These are phyloP conservation scores for Cynodonichthys magdalenae DNA, from an alignment of 2,797 vertebrate species.

Conservation along the genomic window DNA sequence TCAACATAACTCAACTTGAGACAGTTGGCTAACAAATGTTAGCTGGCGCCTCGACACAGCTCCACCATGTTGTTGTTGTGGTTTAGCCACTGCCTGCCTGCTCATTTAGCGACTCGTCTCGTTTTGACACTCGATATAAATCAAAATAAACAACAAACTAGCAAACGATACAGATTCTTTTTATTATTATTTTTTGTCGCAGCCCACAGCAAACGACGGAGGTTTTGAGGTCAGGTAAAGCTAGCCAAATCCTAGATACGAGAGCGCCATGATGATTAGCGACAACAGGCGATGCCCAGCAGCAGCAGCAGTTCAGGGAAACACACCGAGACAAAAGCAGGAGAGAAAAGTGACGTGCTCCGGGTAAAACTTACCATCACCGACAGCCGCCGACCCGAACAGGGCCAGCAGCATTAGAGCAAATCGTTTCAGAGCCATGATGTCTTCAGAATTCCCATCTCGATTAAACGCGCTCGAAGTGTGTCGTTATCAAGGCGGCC, in stretches of 20 bases:
- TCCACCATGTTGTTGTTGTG: slow-evolving; percentile 73
- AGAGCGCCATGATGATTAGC: slow-evolving; percentile 79
- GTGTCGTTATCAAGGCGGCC: slow-evolving; percentile 72
- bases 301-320: slow-evolving; percentile 48
- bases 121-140: slow-evolving; percentile 1
- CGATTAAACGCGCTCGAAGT: slow-evolving; percentile 72
- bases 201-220: not conserved
- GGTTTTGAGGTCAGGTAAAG: slow-evolving; percentile 49
- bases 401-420: slow-evolving; percentile 73
- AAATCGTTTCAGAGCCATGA: slow-evolving; percentile 75
- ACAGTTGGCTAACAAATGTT: slow-evolving; percentile 45
- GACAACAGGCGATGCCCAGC: slow-evolving; percentile 77
- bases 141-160: not conserved
- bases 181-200: not conserved
- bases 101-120: slow-evolving; percentile 8
- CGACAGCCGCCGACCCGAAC: slow-evolving; percentile 64
- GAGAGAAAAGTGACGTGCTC: slow-evolving; percentile 39
- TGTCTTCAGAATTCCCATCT: slow-evolving; percentile 80
- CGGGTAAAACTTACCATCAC: slow-evolving; percentile 76
- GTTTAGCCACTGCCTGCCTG: slow-evolving; percentile 48
- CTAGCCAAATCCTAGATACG: slow-evolving; percentile 63
- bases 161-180: not conserved
- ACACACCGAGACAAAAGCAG: slow-evolving; percentile 72
- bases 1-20: slow-evolving; percentile 40
- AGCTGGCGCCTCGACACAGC: slow-evolving; percentile 52